A percentile compares a stretch with the other conserved stretches of the same genome.
These are phyloP conservation scores for Actenoides hombroni DNA, from an alignment of 2,113 vertebrate genomes.

Conservation along the genomic window DNA sequence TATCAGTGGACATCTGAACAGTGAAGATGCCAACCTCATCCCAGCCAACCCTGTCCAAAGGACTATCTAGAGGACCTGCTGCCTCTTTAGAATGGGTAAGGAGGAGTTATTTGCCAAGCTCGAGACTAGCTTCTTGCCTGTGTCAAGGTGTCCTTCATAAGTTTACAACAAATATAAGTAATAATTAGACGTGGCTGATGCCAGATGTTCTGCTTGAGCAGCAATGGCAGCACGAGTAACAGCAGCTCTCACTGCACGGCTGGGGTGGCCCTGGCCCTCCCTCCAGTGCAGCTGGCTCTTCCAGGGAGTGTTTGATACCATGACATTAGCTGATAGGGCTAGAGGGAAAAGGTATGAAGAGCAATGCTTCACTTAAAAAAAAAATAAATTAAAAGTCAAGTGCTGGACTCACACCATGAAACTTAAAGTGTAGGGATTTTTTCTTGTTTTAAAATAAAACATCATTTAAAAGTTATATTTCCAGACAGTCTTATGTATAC, in stretches of 20 bases:
- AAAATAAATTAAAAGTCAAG: background rate
- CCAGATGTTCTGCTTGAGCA: background rate
- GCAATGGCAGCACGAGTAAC: background rate
- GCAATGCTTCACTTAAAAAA: background rate
- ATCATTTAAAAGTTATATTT: background rate
- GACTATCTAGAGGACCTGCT: background rate
- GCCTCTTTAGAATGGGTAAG: background rate
- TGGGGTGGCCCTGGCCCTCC: background rate
- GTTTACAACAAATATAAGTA: background rate
- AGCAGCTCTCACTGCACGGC: fast-evolving
- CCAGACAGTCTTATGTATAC: background rate
- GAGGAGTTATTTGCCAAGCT: background rate
- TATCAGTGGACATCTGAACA: background rate
- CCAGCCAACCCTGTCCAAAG: background rate
- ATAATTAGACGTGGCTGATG: background rate
- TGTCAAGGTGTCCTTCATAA: fast-evolving
- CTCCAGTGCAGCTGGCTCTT: background rate
- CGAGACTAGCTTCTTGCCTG: background rate
- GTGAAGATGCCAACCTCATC: background rate
- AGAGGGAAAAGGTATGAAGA: background rate
- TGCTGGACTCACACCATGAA: background rate
- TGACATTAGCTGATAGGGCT: background rate
- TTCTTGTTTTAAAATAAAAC: background rate
- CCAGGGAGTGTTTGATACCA: background rate
- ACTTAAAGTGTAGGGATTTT: fast-evolving